Evolutionary conservation across 2,113 vertebrate species (phyloP), one percentile per base, ranked within the genome.

Genomic region (Ceratotherium simum): DNA sequence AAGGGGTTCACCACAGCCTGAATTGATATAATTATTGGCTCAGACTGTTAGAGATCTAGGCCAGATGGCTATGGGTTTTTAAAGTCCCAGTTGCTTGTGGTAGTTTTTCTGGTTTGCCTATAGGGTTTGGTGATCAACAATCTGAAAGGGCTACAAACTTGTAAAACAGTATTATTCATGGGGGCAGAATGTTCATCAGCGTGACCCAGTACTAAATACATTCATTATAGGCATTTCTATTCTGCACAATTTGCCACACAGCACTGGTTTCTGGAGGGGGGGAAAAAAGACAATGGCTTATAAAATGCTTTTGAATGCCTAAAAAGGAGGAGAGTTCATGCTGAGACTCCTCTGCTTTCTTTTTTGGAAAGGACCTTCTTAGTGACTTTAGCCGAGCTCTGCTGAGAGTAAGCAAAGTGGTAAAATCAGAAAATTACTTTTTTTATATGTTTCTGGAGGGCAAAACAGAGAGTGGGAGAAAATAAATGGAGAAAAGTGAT

Each of bases 151-250:
- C 98, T 99, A 98, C 98, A 99, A 99, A 99, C 99, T 99, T 99
- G 99, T 99, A 99, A 99, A 99, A 99, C 98, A 99, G 98, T 98
- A 98, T 99, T 99, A 99, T 99, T 99, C 99, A 99, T 99, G 98
- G 98, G 99, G 99, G 98, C 98, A 98, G 98, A 99, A 99, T 99
- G 99, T 99, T 99, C 98, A 98, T 98, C 98, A 96, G 99, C 98
- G 98, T 99, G 99, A 99, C 99, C 99, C 98, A 99, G 98, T 98
- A 98, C 99, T 99, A 99, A 99, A 99, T 98, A 98, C 99, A 99
- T 99, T 99, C 99, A 99, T 99, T 99, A 99, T 98, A 99, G 98
- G 96, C 98, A 98, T 99, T 99, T 98, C 98, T 98, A 99, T 99
- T 99, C 99, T 99, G 97, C 98, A 97, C 99, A 98, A 99, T 99